phyloP scores from a whole-genome alignment of 2,113 vertebrate species.

The Periophthalmodon schlosseri region DNA sequence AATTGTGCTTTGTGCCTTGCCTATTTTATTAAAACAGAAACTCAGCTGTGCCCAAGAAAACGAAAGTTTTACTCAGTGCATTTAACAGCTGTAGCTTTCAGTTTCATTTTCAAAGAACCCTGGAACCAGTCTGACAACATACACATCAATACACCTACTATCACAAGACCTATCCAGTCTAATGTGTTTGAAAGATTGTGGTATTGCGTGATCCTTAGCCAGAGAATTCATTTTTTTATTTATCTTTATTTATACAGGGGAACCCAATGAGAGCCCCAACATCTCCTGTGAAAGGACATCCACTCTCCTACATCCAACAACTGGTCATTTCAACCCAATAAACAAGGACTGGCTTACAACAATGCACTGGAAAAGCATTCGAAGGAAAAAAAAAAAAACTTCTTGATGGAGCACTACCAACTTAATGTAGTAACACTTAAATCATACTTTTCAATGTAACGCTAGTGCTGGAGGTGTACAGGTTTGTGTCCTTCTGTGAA shows the following conservation, averaged over 20 bases:
- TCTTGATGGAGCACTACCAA: constrained; percentile 54
- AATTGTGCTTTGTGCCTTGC: too few relatives aligned
- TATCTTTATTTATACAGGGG: too few relatives aligned
- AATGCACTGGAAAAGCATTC: constrained; percentile 98
- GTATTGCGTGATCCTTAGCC: background rate
- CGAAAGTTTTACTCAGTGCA: background rate
- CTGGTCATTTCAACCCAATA: constrained; percentile 90
- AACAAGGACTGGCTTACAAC: constrained; percentile 95
- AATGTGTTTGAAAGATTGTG: background rate
- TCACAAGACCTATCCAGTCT: background rate
- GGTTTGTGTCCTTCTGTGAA: constrained; percentile 55
- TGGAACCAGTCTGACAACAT: background rate
- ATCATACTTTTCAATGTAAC: constrained; percentile 50
- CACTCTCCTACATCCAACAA: constrained; percentile 83
- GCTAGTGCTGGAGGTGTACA: constrained; percentile 62
- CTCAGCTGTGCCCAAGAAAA: background rate
- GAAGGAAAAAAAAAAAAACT: constrained; percentile 87
- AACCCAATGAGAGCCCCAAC: too few relatives aligned
- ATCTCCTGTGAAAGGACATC: constrained; percentile 85
- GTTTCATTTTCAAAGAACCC: background rate
- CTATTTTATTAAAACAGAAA: background rate
- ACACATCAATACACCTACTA: background rate
- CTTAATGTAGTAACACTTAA: constrained; percentile 79
- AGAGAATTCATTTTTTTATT: background rate
- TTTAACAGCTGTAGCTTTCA: background rate